Percentiles rank a stretch among this genome's conserved stretches.
Conservation (phyloP, 2,797 vertebrate genomes). For the Tinamus major region DNA sequence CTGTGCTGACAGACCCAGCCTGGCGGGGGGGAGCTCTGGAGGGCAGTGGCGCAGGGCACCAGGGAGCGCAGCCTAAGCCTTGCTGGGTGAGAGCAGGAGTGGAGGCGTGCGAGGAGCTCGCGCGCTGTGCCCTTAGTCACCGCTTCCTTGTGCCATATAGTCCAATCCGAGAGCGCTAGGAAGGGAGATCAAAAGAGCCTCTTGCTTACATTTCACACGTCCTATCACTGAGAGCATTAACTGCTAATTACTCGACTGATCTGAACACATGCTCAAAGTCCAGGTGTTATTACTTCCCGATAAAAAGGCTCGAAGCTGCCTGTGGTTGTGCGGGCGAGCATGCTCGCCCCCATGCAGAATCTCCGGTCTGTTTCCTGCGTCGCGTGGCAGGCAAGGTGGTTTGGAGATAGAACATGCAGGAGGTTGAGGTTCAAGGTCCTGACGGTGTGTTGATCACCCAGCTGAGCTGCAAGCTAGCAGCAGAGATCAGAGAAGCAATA, state of each 20-base stretch:
- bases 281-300: neutral
- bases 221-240: neutral
- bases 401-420: neutral
- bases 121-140: accelerated
- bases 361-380: neutral
- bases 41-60: neutral
- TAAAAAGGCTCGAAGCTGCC: neutral
- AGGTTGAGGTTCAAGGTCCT: neutral
- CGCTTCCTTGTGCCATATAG: accelerated
- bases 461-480: neutral
- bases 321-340: accelerated
- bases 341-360: neutral
- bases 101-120: neutral
- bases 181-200: neutral
- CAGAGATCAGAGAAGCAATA: neutral
- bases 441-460: neutral
- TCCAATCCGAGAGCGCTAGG: neutral
- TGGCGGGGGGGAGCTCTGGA: neutral
- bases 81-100: no score
- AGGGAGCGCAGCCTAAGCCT: neutral
- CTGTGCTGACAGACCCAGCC: neutral
- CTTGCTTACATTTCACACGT: neutral
- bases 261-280: neutral
- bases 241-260: neutral
- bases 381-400: neutral